Evolutionary conservation across 2,888 invertebrate genomes (phyloP).

Genomic region (Branchipolynoe longqiensis): DNA sequence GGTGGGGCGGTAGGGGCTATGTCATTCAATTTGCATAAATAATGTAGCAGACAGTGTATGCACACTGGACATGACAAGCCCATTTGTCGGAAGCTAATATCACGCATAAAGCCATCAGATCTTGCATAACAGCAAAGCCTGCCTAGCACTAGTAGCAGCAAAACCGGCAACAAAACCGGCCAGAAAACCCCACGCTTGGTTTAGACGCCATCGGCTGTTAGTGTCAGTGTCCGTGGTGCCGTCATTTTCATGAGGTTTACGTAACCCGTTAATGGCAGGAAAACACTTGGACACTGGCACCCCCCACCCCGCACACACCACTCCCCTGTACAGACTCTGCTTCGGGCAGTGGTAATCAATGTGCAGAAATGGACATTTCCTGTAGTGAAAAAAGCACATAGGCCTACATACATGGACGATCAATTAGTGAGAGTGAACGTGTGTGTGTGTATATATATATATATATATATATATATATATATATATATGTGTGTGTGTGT

Average conservation of each 20-base stretch:
- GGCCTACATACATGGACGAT: too few relatives aligned
- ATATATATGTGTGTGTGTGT: too few relatives aligned
- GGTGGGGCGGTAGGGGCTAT: too few relatives aligned
- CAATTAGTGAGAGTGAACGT: too few relatives aligned
- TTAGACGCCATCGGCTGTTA: constrained; percentile 23
- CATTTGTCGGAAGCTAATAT: constrained; percentile 30
- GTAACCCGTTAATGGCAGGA: constrained; percentile 34
- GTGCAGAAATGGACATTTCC: too few relatives aligned
- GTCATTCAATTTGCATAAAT: constrained; percentile 46
- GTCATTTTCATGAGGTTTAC: constrained; percentile 28
- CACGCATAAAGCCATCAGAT: constrained; percentile 37
- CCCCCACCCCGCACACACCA: too few relatives aligned
- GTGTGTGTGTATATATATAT: too few relatives aligned
- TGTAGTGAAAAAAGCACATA: too few relatives aligned
- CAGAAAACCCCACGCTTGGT: constrained; percentile 28
- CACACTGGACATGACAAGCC: constrained; percentile 45
- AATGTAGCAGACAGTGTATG: constrained; percentile 37
- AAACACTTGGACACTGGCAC: too few relatives aligned
- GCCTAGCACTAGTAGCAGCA: background rate
- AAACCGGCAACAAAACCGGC: background rate
- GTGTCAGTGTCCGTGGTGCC: constrained; percentile 3
- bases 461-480: too few relatives aligned
- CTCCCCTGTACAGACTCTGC: too few relatives aligned
- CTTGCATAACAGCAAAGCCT: constrained; percentile 35
- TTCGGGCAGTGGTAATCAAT: too few relatives aligned